These are phyloP conservation scores for Chrysodeixis includens DNA, from an alignment of 2,888 invertebrate genomes.

Conservation along the genomic window DNA sequence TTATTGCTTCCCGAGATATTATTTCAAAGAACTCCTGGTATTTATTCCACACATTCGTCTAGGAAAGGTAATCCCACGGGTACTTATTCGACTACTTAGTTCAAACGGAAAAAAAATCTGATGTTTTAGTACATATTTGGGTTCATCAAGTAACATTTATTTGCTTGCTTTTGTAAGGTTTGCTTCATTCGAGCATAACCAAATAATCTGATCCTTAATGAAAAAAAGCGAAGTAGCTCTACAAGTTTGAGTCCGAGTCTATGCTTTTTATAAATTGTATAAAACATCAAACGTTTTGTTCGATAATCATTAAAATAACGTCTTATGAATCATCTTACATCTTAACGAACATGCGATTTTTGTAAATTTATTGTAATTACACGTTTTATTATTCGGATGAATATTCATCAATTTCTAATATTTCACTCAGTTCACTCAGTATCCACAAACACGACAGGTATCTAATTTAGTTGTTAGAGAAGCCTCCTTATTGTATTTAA, in stretches of 20 bases:
- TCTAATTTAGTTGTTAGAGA: background rate
- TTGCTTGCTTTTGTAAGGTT: constrained; percentile 11
- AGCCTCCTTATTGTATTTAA: constrained; percentile 2
- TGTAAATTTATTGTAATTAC: too few species aligned
- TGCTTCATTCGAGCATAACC: too few species aligned
- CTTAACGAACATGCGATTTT: too few species aligned
- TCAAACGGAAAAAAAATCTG: constrained; percentile 73
- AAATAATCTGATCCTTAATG: too few species aligned
- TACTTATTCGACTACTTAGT: constrained; percentile 83
- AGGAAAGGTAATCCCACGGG: constrained; percentile 82
- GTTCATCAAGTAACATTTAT: constrained; percentile 53
- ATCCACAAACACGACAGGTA: background rate
- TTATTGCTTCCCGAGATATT: constrained; percentile 87
- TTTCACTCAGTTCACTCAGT: background rate
- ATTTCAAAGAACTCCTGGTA: constrained; percentile 86
- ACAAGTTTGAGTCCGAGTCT: too few species aligned
- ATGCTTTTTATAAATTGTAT: too few species aligned
- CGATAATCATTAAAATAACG: too few species aligned
- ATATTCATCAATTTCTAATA: background rate
- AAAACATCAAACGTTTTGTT: too few species aligned
- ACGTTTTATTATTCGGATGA: too few species aligned
- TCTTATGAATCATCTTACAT: too few species aligned
- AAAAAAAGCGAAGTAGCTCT: too few species aligned
- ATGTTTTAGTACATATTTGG: constrained; percentile 70
- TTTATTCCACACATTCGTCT: constrained; percentile 83